Evolutionary conservation across 92 coral and sea anemone species (phyloP), one percentile per base, ranked within the genome.

Genomic region (Phenganax subtilis): DNA sequence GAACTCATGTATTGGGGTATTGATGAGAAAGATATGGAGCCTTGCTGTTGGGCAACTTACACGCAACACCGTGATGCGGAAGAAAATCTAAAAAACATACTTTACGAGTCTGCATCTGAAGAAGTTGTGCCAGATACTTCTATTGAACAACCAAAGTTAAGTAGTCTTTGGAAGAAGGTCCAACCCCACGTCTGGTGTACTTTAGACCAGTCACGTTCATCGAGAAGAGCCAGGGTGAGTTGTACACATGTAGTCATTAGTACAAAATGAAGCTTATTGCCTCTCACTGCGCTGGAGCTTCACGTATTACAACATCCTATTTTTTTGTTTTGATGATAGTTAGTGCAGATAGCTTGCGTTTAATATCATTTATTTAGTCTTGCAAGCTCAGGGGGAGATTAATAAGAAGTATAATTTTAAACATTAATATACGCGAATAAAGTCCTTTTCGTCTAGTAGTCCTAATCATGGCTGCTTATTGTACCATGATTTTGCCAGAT

Each of bases 1-100:
- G 99, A 96, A 54, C 90, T 96, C 17, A 93, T 91, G 20, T 96
- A 92, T 57, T 96, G 99, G 99, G 99, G 99, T 29, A 92, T 96
- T 8, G 96, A 92, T 28, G 99, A 96, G 57, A 92, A 92, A 72
- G 97, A 96, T 54, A 96, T 96, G 99, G 99, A 96, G 58, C 90
- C 99, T 9, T 96, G 99, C 55, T 96, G 99, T 58, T 96, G 99
- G 99, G 75, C 91, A 8, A 92, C 90, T 67, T 96, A 96, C 28
- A 96, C 99, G 11, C 93, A 96, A 53, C 99, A 96, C 85, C 82
- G 99, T 72, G 99, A 96, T 47, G 99, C 99, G 0, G 96, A 96
- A 75, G 97, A 86, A 68, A 96, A 92, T 59, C 78, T 96, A 7
- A 90, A 90, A 73, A 91, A 91, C 62, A 76, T 96, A 67, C 91